These are phyloP conservation scores for Sympetrum striolatum DNA, from an alignment of 2,888 invertebrate genomes.

Conservation along the genomic window DNA sequence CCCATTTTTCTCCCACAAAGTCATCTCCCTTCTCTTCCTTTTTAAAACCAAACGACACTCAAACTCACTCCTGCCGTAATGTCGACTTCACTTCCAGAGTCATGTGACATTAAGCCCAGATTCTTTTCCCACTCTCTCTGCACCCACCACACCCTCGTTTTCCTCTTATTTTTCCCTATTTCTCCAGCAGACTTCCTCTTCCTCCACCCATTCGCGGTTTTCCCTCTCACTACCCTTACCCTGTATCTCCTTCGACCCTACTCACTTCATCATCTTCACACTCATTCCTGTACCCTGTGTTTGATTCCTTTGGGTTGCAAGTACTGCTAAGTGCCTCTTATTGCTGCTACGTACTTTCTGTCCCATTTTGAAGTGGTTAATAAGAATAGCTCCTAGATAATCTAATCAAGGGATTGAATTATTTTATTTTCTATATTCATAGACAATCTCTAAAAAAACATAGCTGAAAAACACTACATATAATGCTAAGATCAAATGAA, in stretches of 20 bases:
- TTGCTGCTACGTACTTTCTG: too few species aligned
- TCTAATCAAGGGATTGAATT: too few species aligned
- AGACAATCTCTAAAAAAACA: too few species aligned
- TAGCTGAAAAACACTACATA: too few species aligned
- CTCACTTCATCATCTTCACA: neutral
- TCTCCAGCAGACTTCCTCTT: neutral
- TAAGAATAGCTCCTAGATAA: too few species aligned
- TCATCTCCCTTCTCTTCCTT: slow-evolving; percentile 4
- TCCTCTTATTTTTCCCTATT: neutral
- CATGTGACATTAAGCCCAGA: slow-evolving; percentile 43
- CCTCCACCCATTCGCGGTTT: neutral
- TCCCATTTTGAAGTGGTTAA: too few species aligned
- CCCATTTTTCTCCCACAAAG: slow-evolving; percentile 37
- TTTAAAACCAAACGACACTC: slow-evolving; percentile 44
- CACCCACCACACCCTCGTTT: neutral
- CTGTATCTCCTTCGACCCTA: too few species aligned
- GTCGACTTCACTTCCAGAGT: slow-evolving; percentile 43
- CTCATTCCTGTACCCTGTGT: neutral
- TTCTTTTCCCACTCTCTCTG: neutral
- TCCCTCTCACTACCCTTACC: neutral
- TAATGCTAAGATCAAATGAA: too few species aligned
- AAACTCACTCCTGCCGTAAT: slow-evolving; percentile 44
- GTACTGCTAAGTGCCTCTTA: too few species aligned
- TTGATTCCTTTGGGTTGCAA: too few species aligned
- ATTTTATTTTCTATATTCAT: too few species aligned